Base-by-base conservation (phyloP, 2,797 vertebrate species). In the Helostoma temminkii region DNA sequence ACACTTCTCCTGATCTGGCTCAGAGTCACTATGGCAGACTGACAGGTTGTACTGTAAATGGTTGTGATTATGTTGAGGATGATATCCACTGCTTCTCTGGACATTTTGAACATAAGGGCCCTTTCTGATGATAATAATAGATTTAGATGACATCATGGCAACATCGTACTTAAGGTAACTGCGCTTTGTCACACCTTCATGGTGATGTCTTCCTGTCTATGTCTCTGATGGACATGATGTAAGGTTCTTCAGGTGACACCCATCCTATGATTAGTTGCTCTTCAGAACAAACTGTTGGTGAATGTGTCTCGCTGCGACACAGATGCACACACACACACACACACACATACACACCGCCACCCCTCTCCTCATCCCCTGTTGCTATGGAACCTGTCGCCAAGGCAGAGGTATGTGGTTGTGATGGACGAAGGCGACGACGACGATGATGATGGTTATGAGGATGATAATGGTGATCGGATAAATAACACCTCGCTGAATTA, bases 301-400 rank as follows among this genome's bases (percentile, higher is more conserved):
- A 61, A 67, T 70, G 80, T 87, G 78, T 52, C 53, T 88, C 70
- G 57, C 81, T 90, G 89, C 83, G 84, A 90, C 88, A 90, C 56
- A 36, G 36, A 50, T 21, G 59, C 42, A 52, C 39, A 46, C 48
- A 67, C 28, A 63, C 47, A 58, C 25, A 57, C 18, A 73, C 8
- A 52, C 15, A 75, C 48, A 54, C 75, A 71, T 65, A 55, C 50
- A 70, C 9, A 24, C 71, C n/a, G 26, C 82, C 82, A 79, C 75
- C 74, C 73, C 59, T 80, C 76, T 83, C 68, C 65, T 80, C 78
- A 88, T 90, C 85, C 88, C 87, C 88, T 92, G 90, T 92, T 91
- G 91, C 91, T 92, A 91, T 92, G 90, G 91, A 92, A 92, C 89
- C 91, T 91, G 91, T 92, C 90, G 89, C 91, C 89, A 88, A 88